Percentiles rank a stretch among this genome's conserved stretches.
Conservation (phyloP, 2,113 vertebrate species). For the Syrrhaptes paradoxus region DNA sequence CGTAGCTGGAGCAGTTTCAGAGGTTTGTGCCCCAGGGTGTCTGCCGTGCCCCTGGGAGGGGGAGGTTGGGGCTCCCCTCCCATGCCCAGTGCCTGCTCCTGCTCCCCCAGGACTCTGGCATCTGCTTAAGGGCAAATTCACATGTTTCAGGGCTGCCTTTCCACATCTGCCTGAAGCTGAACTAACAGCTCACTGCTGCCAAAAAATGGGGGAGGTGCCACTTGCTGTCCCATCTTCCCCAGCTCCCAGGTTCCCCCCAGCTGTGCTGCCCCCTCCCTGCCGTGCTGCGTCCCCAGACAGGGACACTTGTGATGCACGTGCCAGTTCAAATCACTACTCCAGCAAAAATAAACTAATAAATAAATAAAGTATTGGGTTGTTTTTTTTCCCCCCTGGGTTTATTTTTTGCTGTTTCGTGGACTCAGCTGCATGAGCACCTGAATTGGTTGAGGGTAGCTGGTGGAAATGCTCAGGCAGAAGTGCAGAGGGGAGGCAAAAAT, state of each 20-base stretch:
- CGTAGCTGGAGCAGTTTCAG: background rate
- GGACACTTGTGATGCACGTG: background rate
- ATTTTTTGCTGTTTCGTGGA: background rate
- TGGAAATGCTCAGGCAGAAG: background rate
- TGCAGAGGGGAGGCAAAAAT: background rate
- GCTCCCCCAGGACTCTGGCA: background rate
- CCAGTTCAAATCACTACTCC: background rate
- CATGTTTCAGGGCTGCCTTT: background rate
- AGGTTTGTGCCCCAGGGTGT: constrained; percentile 32
- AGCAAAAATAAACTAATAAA: background rate
- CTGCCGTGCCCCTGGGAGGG: background rate
- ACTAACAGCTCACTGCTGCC: background rate
- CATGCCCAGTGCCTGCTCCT: background rate
- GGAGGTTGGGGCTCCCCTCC: background rate
- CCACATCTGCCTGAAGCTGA: background rate
- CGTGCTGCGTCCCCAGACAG: accelerated
- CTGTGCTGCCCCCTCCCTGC: accelerated
- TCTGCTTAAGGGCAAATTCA: background rate
- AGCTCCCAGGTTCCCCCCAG: background rate
- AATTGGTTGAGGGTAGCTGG: background rate
- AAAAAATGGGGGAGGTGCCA: background rate
- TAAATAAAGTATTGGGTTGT: background rate
- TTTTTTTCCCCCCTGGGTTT: background rate
- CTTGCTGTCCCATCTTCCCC: background rate
- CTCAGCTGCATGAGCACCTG: background rate